These are phyloP conservation scores for Palythoa grandis DNA, from an alignment of 92 coral and sea anemone species.

Conservation along the genomic window DNA sequence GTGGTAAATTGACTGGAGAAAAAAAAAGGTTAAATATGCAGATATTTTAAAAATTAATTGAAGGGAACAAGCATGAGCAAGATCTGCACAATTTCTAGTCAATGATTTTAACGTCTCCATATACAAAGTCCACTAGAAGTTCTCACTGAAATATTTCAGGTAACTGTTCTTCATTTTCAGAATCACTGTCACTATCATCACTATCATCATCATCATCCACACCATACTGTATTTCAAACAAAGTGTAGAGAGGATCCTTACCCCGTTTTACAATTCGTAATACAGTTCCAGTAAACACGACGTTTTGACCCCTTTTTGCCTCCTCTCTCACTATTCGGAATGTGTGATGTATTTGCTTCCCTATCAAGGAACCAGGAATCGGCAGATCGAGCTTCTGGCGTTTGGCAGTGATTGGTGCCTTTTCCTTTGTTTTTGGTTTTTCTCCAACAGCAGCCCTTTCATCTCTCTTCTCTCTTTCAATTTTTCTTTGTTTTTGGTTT, in stretches of 20 bases:
- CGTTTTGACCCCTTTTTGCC: background rate
- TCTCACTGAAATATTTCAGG: slow-evolving; percentile 9
- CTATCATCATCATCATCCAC: slow-evolving; percentile 14
- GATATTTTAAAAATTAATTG: background rate
- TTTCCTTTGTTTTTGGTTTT: slow-evolving; percentile 17
- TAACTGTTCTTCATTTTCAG: slow-evolving; percentile 5
- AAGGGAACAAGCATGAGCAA: slow-evolving; percentile 13
- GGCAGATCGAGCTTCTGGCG: slow-evolving; percentile 28
- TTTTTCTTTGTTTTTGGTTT: slow-evolving; percentile 17
- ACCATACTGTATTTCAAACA: slow-evolving; percentile 18
- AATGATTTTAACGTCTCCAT: slow-evolving; percentile 17
- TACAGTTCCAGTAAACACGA: slow-evolving; percentile 1
- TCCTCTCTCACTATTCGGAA: slow-evolving; percentile 16
- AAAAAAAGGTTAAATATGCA: background rate
- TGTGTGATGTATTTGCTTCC: slow-evolving; percentile 3
- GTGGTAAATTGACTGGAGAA: slow-evolving; percentile 14
- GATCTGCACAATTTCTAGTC: background rate
- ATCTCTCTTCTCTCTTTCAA: slow-evolving; percentile 20
- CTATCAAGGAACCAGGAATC: slow-evolving; percentile 4
- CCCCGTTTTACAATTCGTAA: slow-evolving; percentile 1
- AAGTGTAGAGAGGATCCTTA: slow-evolving; percentile 8
- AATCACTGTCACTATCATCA: background rate
- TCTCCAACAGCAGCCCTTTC: slow-evolving; percentile 24
- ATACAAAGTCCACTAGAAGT: slow-evolving; percentile 7
- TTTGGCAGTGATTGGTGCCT: slow-evolving; percentile 17